Base-by-base conservation (phyloP, 2,888 invertebrate species). In the Dichetophora obliterata region DNA sequence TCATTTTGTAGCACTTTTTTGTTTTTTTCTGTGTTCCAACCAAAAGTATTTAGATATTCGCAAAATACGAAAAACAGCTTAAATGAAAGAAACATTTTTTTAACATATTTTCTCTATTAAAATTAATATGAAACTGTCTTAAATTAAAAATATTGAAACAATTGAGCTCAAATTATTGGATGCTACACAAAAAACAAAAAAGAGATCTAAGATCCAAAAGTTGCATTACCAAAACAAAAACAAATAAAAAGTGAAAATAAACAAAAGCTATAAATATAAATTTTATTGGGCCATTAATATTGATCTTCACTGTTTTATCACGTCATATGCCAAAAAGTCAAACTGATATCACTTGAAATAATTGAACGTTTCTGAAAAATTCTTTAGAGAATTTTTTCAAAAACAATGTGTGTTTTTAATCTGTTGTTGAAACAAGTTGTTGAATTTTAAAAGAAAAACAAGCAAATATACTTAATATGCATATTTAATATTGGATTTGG, bases 1-100 rank as follows among this genome's bases (percentile, higher is more conserved):
- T 92, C 93, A 93, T 93, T 75, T 79, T 82, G 81, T 14, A 54
- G 43, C 43, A 19, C 0, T 54, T 54, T 54, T n/a, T 54, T 54
- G 2, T 5, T 54, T 52, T 5, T n/a, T 31, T 65, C 24, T n/a
- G n/a, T 52, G 54, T 69, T 43, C 34, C 24, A 34, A 52, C 14
- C 11, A 9, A 70, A 54, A 54, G 22, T 57, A 5, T 27, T 19
- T 11, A 24, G 16, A 50, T 2, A 27, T 59, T 59, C 16, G 27
- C 59, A 14, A 59, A 14, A 5, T 27, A 31, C 14, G 27, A 31
- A 27, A 59, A 59, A 59, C 14, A 27, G 54, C 22, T 54, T 19
- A 27, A 24, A 27, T 59, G 2, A 24, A 59, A 59, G 4, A 6
- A 59, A 24, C 22, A 59, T 1, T 59, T 43, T 43, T 43, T 43